A percentile compares a stretch with the other conserved stretches of the same genome.
phyloP scores from a whole-genome alignment of 2,888 invertebrate genomes.

The Nesidiocoris tenuis region DNA sequence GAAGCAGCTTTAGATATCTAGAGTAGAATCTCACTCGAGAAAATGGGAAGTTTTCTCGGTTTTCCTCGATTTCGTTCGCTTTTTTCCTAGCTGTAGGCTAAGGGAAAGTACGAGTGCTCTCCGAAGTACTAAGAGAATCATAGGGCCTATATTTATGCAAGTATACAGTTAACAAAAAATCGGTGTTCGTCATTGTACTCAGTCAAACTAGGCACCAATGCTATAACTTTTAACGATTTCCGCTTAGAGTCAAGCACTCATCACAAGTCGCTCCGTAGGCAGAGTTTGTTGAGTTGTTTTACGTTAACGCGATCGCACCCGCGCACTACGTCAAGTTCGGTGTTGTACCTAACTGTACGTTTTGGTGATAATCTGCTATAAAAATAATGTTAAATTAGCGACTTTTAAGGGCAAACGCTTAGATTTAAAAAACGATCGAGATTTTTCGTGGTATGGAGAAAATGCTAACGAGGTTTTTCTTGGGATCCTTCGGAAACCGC shows the following conservation, averaged over 20 bases:
- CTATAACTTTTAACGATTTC: slow-evolving; percentile 2
- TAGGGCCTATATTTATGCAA: slow-evolving; percentile 25
- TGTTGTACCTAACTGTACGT: slow-evolving; percentile 23
- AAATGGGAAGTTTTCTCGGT: slow-evolving; percentile 3
- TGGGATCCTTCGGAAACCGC: too few species aligned
- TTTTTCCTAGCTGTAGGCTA: slow-evolving; percentile 6
- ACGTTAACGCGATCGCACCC: slow-evolving; percentile 4
- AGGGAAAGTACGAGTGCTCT: slow-evolving; percentile 8
- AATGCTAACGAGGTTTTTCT: too few species aligned
- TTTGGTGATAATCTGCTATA: neutral
- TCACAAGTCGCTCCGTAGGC: slow-evolving; percentile 11
- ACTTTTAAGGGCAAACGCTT: too few species aligned
- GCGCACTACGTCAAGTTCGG: slow-evolving; percentile 24
- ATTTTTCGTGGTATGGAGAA: too few species aligned
- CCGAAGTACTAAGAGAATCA: slow-evolving; percentile 22
- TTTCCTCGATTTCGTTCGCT: slow-evolving; percentile 3
- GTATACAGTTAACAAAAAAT: slow-evolving; percentile 10
- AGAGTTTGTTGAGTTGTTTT: neutral
- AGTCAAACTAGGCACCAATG: slow-evolving; percentile 22
- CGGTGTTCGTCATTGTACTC: slow-evolving; percentile 22
- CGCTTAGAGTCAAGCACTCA: slow-evolving; percentile 27
- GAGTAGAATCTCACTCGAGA: slow-evolving; percentile 5
- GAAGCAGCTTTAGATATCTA: slow-evolving; percentile 9
- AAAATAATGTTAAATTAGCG: neutral
- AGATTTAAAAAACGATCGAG: too few species aligned